These are phyloP conservation scores for Platalea minor DNA, from an alignment of 2,797 vertebrate genomes.

Conservation along the genomic window DNA sequence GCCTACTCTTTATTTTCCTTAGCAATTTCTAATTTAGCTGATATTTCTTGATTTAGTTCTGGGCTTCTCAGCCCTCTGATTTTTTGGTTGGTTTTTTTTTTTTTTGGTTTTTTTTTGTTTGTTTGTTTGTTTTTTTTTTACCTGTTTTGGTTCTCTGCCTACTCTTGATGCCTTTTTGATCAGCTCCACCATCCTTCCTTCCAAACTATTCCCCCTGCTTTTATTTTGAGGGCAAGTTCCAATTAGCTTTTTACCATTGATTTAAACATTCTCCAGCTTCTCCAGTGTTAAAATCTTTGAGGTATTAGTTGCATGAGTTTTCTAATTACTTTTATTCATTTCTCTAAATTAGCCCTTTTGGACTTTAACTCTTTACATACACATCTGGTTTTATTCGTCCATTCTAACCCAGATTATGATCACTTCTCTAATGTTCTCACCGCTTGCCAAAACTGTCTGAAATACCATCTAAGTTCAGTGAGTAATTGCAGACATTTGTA, in stretches of 20 bases:
- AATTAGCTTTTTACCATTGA: not conserved
- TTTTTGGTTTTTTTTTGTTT: rapidly evolving
- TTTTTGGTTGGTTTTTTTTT: not conserved
- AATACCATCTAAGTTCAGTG: not conserved
- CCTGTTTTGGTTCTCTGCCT: not conserved
- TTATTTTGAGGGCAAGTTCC: not conserved
- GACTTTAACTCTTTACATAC: not conserved
- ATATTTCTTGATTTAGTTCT: not conserved
- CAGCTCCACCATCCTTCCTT: not conserved
- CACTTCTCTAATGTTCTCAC: not conserved
- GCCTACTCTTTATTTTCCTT: not conserved
- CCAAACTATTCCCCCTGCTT: not conserved
- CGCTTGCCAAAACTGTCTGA: not conserved
- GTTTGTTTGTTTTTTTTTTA: not conserved
- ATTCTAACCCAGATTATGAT: not conserved
- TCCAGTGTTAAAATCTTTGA: not conserved
- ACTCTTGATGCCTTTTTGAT: not conserved
- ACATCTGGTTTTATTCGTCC: not conserved
- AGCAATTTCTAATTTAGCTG: not conserved
- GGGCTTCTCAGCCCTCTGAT: not conserved
- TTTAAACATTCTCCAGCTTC: not conserved
- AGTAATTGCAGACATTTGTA: not conserved
- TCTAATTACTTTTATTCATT: not conserved
- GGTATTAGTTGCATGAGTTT: not conserved
- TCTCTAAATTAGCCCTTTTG: not conserved